Percentiles rank a stretch among this genome's conserved stretches.
These are phyloP conservation scores for Morelia viridis DNA, from an alignment of 2,797 vertebrate species.

Conservation along the genomic window DNA sequence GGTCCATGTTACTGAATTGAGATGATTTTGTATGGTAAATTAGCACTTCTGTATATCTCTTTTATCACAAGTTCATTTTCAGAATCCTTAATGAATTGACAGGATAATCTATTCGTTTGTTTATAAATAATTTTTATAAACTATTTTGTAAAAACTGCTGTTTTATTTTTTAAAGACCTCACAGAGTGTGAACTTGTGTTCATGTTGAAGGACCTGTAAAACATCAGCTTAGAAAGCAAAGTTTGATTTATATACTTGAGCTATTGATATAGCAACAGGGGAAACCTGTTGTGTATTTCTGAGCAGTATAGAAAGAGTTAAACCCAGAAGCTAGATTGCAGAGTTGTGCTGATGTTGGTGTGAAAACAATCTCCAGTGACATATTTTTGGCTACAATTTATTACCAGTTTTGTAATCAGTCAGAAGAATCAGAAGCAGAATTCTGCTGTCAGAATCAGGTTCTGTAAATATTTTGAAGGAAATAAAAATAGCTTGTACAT, in stretches of 20 bases:
- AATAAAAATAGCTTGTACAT: not conserved
- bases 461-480: conserved; percentile 8
- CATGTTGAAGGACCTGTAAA: not conserved
- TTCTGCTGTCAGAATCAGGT: not conserved
- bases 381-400: not conserved
- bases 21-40: not conserved
- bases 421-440: conserved; percentile 6
- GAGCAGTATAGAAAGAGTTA: not conserved
- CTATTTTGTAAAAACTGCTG: not conserved
- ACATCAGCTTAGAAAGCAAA: not conserved
- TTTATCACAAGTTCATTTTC: not conserved
- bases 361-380: not conserved
- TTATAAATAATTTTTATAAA: not conserved
- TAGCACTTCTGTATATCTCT: not conserved
- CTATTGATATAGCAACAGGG: not conserved
- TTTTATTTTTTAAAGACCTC: not conserved
- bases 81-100: not conserved
- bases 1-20: not conserved
- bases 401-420: not conserved
- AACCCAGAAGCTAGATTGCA: not conserved
- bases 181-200: not conserved
- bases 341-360: not conserved
- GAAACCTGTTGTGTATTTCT: not conserved
- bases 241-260: not conserved
- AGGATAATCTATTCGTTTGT: not conserved